Conservation (phyloP, 2,797 vertebrate genomes). For the Chelon auratus region DNA sequence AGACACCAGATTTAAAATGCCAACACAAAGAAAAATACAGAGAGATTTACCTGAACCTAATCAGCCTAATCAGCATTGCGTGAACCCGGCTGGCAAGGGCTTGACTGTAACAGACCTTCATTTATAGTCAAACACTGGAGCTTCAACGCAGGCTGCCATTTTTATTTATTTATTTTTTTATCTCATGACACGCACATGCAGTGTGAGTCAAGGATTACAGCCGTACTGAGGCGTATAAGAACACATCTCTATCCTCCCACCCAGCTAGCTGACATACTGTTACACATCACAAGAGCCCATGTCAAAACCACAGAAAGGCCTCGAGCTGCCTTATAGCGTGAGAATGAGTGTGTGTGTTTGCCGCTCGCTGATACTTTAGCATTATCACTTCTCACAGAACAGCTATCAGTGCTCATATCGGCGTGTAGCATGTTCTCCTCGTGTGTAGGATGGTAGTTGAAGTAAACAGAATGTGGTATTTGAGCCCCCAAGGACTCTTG, state of each 20-base stretch:
- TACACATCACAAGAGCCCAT: conserved; percentile 64
- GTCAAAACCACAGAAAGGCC: conserved; percentile 69
- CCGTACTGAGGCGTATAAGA: conserved; percentile 52
- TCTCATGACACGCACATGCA: conserved; percentile 21
- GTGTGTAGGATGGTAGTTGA: conserved; percentile 16
- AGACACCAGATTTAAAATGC: too few species aligned
- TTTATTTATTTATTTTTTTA: conserved; percentile 51
- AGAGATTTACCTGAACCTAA: too few species aligned
- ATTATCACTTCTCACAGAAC: conserved; percentile 26
- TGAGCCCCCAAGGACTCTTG: neutral
- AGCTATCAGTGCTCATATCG: conserved; percentile 26
- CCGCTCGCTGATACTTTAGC: conserved; percentile 32
- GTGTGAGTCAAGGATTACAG: conserved; percentile 65
- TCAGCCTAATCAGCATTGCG: too few species aligned
- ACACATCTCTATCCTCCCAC: conserved; percentile 65
- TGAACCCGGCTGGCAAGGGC: too few species aligned
- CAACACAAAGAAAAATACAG: too few species aligned
- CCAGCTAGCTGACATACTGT: conserved; percentile 59
- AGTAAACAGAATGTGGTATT: conserved; percentile 26
- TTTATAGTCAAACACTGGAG: too few species aligned
- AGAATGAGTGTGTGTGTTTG: conserved; percentile 26
- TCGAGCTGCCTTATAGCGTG: conserved; percentile 57
- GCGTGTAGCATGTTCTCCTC: conserved; percentile 10
- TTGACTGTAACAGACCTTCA: too few species aligned
- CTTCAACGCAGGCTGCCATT: conserved; percentile 29